A percentile compares a stretch with the other conserved stretches of the same genome.
These are phyloP conservation scores for Hylomyscus alleni DNA, from an alignment of 2,797 vertebrate genomes.

Conservation along the genomic window DNA sequence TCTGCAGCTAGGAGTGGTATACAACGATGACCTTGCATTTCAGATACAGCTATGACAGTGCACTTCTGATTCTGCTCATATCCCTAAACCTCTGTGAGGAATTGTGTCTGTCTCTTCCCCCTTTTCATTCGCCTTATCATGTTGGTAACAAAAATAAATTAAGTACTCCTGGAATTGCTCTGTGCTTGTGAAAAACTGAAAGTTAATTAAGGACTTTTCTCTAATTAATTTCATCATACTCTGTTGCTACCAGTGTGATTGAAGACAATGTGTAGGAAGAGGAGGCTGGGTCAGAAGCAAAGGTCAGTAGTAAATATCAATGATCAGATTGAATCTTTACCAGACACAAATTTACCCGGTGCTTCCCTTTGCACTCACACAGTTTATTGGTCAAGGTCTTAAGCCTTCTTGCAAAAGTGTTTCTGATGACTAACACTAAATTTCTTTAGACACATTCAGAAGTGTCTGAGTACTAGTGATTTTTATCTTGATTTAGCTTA, in stretches of 20 bases:
- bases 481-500: constrained; percentile 17
- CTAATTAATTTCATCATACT: constrained; percentile 35
- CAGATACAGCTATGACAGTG: background rate
- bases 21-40: background rate
- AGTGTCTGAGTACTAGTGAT: background rate
- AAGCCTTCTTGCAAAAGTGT: background rate
- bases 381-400: background rate
- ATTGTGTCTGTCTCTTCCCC: background rate
- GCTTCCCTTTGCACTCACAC: background rate
- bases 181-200: background rate
- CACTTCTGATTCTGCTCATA: background rate
- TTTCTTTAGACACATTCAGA: background rate
- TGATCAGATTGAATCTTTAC: background rate
- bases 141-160: background rate
- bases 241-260: background rate
- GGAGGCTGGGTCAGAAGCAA: background rate
- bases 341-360: background rate
- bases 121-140: background rate
- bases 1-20: background rate
- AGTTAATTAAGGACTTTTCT: background rate
- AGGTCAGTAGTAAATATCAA: background rate
- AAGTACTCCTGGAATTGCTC: background rate
- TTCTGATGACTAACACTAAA: background rate
- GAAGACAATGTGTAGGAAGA: background rate
- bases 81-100: background rate